Evolutionary conservation across 1,140 invertebrate genomes (phyloP), one percentile per base, ranked within the genome.

Genomic region (Mamestra configurata): DNA sequence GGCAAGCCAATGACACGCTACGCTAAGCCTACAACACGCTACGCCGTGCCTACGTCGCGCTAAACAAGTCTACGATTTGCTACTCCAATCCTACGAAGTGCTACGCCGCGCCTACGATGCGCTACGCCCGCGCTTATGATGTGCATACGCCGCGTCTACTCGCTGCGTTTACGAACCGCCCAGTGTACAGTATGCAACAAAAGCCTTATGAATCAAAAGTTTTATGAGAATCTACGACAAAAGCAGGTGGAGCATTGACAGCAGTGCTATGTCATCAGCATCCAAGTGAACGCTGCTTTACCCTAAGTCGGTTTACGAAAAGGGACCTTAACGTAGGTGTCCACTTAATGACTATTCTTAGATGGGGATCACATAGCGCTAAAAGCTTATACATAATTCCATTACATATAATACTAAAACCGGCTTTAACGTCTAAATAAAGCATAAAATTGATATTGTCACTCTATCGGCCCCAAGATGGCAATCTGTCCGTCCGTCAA

Each of bases 391-490:
- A n/a, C 18, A 61, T 61, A 64, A 61, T 76, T 76, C 73, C 13
- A 49, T 76, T 49, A 61, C 57, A n/a, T 43, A 35, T 76, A 64
- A 64, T 46, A 76, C 37, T 76, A 64, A 76, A 64, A 64, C 40
- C 24, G 24, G 24, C 22, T 64, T 76, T 76, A 76, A 61, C 40
- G 40, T 76, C 57, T 64, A 51, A 76, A 49, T 40, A 73, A 64
- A 35, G 49, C 73, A 64, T 76, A 46, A 61, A 76, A 76, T 76
- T 64, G 43, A 76, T 76, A 61, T 59, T 61, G 57, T 76, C 73
- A 64, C 6, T 59, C 15, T 37, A 64, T 76, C 66, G 22, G 43
- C 57, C n/a, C 15, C 57, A n/a, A 46, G 57, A 51, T 64, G 43
- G 57, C 57, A 61, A 64, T 76, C 57, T 76, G 55, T 76, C 57